Percentiles rank a stretch among this genome's conserved stretches.
phyloP scores from a whole-genome alignment of 2,113 vertebrate species.

The Gopherus evgoodei region DNA sequence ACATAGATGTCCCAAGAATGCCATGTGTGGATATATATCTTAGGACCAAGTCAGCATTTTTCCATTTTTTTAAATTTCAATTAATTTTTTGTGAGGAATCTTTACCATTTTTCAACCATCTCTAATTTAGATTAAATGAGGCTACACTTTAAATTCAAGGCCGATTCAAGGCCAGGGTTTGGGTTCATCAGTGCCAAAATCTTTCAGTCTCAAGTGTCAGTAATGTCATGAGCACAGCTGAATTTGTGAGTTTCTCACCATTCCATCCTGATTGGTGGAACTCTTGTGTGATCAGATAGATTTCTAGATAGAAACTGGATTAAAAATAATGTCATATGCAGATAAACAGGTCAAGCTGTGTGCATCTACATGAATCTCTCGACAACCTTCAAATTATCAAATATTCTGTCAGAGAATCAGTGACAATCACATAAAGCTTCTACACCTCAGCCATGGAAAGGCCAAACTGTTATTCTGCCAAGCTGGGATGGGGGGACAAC shows the following conservation, averaged over 20 bases:
- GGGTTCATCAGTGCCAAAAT: background rate
- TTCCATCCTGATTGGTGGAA: background rate
- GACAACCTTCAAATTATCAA: background rate
- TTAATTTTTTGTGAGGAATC: background rate
- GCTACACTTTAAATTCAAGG: background rate
- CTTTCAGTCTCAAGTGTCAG: background rate
- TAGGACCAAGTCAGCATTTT: background rate
- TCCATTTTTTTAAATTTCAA: background rate
- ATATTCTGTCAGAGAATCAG: background rate
- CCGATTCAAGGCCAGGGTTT: background rate
- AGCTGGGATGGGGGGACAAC: background rate
- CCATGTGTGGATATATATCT: constrained; percentile 27
- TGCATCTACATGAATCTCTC: background rate
- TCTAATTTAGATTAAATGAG: background rate
- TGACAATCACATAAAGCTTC: background rate
- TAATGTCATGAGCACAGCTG: background rate
- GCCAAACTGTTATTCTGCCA: background rate
- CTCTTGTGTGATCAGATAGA: background rate
- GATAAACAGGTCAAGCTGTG: background rate
- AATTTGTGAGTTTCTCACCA: background rate
- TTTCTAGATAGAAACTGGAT: background rate
- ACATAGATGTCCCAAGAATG: constrained; percentile 16
- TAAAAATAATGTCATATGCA: background rate
- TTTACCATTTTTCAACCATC: background rate
- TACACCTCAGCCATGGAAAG: background rate